A percentile compares a stretch with the other conserved stretches of the same genome.
phyloP scores from a whole-genome alignment of 2,113 vertebrate species.

The Rhagologus leucostigma region DNA sequence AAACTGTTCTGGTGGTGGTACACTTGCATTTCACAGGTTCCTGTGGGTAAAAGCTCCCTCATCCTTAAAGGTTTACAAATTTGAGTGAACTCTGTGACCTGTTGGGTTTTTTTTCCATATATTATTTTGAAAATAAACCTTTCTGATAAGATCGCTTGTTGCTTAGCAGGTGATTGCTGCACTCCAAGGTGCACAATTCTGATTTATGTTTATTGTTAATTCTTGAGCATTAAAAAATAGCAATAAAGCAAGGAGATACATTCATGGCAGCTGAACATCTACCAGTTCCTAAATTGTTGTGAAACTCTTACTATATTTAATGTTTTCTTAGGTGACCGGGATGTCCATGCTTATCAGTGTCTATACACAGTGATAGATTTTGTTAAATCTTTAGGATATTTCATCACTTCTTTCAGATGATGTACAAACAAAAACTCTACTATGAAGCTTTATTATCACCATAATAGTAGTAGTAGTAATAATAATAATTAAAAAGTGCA shows the following conservation, averaged over 20 bases:
- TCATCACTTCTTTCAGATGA: neutral
- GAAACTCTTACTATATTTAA: neutral
- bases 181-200: neutral
- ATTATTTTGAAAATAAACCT: neutral
- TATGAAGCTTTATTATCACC: neutral
- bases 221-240: neutral
- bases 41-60: neutral
- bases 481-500: neutral
- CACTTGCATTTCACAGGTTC: neutral
- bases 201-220: neutral
- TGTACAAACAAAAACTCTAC: neutral
- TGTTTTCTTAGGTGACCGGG: neutral
- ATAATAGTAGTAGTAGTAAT: neutral
- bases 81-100: neutral
- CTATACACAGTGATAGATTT: neutral
- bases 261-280: neutral
- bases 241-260: neutral
- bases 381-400: neutral
- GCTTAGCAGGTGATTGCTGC: neutral
- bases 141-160: neutral
- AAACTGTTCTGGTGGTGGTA: neutral
- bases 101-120: neutral
- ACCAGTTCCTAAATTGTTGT: neutral
- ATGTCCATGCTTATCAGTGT: neutral
- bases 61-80: neutral